phyloP scores from a whole-genome alignment of 2,113 vertebrate genomes.

The Cinclus cinclus region DNA sequence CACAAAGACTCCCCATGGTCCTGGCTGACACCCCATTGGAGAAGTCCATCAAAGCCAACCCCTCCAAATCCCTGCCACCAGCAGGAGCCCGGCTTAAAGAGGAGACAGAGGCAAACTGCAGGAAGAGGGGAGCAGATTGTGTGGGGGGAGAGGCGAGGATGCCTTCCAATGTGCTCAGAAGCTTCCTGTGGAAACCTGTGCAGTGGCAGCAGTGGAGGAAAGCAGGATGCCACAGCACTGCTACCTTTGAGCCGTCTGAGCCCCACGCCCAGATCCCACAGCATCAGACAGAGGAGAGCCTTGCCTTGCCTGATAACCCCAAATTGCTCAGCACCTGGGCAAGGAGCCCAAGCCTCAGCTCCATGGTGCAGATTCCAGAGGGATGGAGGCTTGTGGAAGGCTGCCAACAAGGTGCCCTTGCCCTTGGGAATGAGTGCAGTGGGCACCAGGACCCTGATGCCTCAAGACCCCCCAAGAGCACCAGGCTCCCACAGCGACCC shows the following conservation, averaged over 20 bases:
- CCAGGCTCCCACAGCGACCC: neutral
- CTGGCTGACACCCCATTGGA: neutral
- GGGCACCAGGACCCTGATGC: fast-evolving
- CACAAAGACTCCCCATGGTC: neutral
- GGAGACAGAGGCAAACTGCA: neutral
- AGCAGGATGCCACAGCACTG: fast-evolving
- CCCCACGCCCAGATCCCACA: neutral
- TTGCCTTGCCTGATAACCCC: neutral
- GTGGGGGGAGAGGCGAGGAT: fast-evolving
- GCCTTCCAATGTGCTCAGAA: neutral
- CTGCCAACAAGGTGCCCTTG: neutral
- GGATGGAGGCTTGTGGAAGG: neutral
- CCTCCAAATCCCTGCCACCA: neutral
- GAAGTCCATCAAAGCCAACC: slow-evolving; percentile 2
- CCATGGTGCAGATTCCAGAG: neutral
- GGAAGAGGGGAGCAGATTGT: neutral
- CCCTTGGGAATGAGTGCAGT: neutral
- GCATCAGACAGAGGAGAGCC: neutral
- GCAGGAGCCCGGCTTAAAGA: neutral
- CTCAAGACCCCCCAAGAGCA: neutral
- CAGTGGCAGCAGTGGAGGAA: neutral
- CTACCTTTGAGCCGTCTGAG: neutral
- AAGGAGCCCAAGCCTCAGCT: neutral
- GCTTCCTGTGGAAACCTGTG: neutral
- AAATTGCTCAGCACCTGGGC: neutral